Percentiles rank a stretch among this genome's conserved stretches.
Conservation (phyloP, 2,888 invertebrate genomes). For the Xestia xanthographa region DNA sequence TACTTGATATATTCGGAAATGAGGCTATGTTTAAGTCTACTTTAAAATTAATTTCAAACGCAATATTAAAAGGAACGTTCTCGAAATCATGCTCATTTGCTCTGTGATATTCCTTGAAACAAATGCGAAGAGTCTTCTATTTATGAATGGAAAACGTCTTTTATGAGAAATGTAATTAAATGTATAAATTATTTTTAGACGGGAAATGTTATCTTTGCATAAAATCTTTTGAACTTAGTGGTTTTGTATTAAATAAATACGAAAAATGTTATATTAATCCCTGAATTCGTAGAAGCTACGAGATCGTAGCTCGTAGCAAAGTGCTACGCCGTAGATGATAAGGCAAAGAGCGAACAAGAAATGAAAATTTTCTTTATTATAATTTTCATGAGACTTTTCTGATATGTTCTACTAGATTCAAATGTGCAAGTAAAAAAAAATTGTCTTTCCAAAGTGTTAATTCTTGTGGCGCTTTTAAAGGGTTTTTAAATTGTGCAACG, state of each 20-base stretch:
- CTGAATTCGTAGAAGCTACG: not conserved
- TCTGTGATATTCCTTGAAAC: not conserved
- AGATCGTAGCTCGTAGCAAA: conserved; percentile 7
- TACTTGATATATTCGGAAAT: not conserved
- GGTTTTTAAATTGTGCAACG: not conserved
- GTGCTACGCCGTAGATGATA: conserved; percentile 25
- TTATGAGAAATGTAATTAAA: not conserved
- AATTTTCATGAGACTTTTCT: not conserved
- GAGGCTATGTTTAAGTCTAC: not conserved
- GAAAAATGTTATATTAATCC: not conserved
- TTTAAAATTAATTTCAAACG: not conserved
- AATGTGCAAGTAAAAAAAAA: not conserved
- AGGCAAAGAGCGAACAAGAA: not conserved
- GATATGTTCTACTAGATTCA: too few species aligned
- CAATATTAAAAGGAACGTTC: not conserved
- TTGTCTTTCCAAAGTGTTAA: not conserved
- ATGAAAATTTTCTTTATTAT: not conserved
- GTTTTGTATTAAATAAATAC: not conserved
- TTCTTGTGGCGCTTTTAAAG: not conserved
- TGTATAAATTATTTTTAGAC: not conserved
- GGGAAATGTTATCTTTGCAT: not conserved
- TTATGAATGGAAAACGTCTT: not conserved
- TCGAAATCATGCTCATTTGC: not conserved
- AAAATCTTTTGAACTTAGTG: not conserved
- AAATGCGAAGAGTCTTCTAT: not conserved